These are phyloP conservation scores for Cygnus olor DNA, from an alignment of 2,797 vertebrate species.

Conservation along the genomic window DNA sequence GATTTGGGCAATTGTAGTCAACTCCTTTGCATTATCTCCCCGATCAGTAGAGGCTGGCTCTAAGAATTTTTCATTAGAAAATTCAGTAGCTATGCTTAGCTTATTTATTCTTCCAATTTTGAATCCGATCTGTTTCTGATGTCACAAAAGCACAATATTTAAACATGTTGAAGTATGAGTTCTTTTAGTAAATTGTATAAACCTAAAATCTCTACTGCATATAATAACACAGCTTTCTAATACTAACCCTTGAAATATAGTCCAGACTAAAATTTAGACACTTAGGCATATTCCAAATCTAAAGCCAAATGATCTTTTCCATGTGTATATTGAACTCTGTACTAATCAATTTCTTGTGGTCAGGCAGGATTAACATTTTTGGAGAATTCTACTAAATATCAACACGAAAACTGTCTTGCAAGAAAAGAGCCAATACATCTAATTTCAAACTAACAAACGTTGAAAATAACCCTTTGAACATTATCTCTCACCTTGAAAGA, in stretches of 20 bases:
- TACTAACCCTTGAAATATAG: background rate
- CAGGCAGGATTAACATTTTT: background rate
- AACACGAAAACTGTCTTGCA: background rate
- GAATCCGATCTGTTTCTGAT: background rate
- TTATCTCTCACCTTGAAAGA: background rate
- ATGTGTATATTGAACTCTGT: background rate
- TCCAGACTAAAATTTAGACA: background rate
- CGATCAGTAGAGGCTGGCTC: background rate
- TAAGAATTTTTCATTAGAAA: background rate
- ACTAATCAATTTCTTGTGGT: background rate
- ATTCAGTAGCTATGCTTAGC: background rate
- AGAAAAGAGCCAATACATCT: background rate
- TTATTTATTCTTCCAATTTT: background rate
- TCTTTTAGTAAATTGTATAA: background rate
- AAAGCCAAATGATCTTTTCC: constrained; percentile 22
- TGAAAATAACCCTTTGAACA: background rate
- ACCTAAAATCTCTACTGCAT: background rate
- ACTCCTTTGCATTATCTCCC: background rate
- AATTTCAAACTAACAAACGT: background rate
- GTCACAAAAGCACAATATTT: background rate
- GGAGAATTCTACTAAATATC: background rate
- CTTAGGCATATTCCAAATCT: background rate
- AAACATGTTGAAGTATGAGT: background rate
- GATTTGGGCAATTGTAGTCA: background rate
- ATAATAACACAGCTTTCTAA: background rate